Percentiles rank a stretch among this genome's conserved stretches.
These are phyloP conservation scores for Acanthurus tractus DNA, from an alignment of 2,797 vertebrate genomes.

Conservation along the genomic window DNA sequence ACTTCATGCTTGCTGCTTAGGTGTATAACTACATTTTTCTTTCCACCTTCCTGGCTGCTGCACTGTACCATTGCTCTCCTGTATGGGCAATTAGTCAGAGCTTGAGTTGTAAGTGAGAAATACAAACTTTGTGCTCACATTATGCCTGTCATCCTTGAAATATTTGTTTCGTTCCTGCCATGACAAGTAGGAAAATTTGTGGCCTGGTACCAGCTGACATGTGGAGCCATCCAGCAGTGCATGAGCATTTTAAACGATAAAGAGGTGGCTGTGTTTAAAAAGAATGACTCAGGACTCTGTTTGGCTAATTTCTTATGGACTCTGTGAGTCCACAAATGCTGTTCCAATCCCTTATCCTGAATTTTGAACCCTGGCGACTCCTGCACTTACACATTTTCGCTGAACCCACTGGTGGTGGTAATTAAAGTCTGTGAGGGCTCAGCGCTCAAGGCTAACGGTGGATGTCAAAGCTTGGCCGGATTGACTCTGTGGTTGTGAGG, in stretches of 20 bases:
- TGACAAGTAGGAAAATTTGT: not conserved
- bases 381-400: not conserved
- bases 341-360: not conserved
- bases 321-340: not conserved
- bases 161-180: not conserved
- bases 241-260: not conserved
- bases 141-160: not conserved
- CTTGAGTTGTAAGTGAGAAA: not conserved
- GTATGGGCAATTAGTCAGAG: not conserved
- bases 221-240: not conserved
- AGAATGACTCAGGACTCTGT: not conserved
- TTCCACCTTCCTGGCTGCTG: not conserved
- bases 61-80: not conserved
- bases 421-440: constrained; percentile 4
- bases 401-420: constrained; percentile 2
- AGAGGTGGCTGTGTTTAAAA: not conserved
- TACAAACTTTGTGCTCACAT: not conserved
- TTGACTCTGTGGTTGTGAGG: not conserved
- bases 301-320: not conserved
- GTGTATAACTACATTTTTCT: too few relatives aligned
- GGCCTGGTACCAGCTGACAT: not conserved
- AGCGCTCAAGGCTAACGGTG: not conserved
- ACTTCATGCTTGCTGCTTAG: not conserved
- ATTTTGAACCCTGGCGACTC: not conserved
- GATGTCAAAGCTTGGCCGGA: not conserved